Percentiles rank a stretch among this genome's conserved stretches.
Evolutionary conservation across 2,113 vertebrate species (phyloP).

Genomic region (Pundamilia nyererei): DNA sequence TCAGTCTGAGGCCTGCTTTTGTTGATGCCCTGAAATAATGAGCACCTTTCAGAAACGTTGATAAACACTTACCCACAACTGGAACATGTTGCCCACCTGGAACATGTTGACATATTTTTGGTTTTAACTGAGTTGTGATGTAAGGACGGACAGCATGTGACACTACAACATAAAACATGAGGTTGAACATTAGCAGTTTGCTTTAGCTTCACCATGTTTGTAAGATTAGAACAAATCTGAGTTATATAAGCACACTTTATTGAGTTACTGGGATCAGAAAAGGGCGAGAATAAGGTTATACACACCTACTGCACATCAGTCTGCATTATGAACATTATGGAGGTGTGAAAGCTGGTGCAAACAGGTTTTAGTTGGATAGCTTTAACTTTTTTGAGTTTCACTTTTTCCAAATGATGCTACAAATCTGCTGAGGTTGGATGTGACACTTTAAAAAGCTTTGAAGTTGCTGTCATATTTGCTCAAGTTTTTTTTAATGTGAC

Average conservation of each 20-base stretch:
- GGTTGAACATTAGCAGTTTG: neutral
- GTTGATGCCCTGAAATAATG: slow-evolving; percentile 12
- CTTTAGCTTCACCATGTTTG: neutral
- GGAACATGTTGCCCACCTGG: neutral
- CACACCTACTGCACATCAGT: neutral
- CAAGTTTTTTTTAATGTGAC: neutral
- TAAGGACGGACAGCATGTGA: neutral
- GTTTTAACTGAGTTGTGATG: neutral
- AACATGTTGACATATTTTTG: neutral
- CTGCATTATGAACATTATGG: neutral
- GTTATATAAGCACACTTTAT: neutral
- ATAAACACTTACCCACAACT: neutral
- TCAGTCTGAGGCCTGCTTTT: too few species aligned
- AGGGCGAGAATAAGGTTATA: neutral
- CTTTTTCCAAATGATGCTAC: neutral
- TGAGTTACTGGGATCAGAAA: neutral
- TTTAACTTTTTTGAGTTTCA: neutral
- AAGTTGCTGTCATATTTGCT: neutral
- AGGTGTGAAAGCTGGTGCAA: neutral
- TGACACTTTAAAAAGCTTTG: neutral
- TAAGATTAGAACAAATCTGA: neutral
- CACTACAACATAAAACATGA: neutral
- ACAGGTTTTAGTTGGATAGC: neutral
- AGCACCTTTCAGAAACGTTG: neutral
- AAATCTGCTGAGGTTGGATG: neutral